Percentiles rank a stretch among this genome's conserved stretches.
Evolutionary conservation across 1,140 invertebrate species (phyloP).

Genomic region (Homarus americanus): DNA sequence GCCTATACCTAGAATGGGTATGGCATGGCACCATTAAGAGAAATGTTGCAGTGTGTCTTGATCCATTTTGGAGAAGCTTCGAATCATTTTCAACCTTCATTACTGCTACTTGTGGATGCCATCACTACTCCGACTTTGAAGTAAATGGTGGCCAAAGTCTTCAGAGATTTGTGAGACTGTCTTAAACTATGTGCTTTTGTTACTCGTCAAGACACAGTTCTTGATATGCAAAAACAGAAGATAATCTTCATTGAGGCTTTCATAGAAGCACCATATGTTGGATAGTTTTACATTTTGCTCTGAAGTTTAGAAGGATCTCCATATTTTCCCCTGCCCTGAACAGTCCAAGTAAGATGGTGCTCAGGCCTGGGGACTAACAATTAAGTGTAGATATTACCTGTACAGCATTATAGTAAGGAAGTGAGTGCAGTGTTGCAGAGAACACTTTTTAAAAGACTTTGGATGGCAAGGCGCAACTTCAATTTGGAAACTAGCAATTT

Average conservation of each 20-base stretch:
- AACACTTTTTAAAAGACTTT: constrained; percentile 18
- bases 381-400: constrained; percentile 60
- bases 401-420: constrained; percentile 51
- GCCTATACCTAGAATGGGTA: background rate
- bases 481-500: constrained; percentile 4
- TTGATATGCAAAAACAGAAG: background rate
- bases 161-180: background rate
- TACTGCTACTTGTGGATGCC: constrained; percentile 21
- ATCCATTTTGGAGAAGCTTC: background rate
- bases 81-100: background rate
- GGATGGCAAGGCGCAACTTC: constrained; percentile 35
- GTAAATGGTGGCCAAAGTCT: background rate
- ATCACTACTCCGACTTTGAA: constrained; percentile 31
- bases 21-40: background rate
- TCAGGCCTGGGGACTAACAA: constrained; percentile 19
- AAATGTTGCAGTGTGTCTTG: background rate
- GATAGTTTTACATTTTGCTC: background rate
- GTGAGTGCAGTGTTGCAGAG: constrained; percentile 31
- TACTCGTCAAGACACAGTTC: background rate
- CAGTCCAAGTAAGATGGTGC: background rate
- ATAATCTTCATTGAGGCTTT: background rate
- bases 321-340: constrained; percentile 20
- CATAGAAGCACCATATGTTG: background rate
- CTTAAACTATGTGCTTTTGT: background rate
- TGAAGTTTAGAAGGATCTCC: constrained; percentile 19